Evolutionary conservation across 2,797 vertebrate genomes (phyloP).

Genomic region (Crenichthys baileyi): DNA sequence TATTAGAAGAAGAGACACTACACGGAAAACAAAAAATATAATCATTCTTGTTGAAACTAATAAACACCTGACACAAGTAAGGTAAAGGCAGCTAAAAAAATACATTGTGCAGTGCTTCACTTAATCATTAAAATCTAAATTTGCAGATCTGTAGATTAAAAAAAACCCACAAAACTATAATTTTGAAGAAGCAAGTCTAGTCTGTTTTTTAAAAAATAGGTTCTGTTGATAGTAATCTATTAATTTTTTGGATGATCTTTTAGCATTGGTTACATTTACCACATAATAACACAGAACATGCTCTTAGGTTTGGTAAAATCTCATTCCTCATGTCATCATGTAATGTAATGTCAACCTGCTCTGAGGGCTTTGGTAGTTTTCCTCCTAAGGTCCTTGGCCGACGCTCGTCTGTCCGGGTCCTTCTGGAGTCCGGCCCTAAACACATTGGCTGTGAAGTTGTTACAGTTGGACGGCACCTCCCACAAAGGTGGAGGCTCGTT

Average conservation of each 20-base stretch:
- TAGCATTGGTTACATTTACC: not conserved
- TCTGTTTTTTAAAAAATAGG: not conserved
- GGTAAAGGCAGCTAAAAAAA: too few species aligned
- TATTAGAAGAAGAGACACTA: too few species aligned
- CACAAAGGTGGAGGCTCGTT: constrained; percentile 90
- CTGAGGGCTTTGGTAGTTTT: constrained; percentile 84
- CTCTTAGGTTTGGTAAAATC: not conserved
- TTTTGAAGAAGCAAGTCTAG: not conserved
- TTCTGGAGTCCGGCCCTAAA: constrained; percentile 90
- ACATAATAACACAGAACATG: not conserved
- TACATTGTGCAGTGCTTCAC: too few species aligned
- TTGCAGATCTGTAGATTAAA: too few species aligned
- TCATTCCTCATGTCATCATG: not conserved
- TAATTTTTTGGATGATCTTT: not conserved
- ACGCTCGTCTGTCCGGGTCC: constrained; percentile 83
- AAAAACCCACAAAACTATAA: too few species aligned
- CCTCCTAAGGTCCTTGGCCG: constrained; percentile 81
- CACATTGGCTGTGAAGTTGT: constrained; percentile 87
- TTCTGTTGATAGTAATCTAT: too few species aligned
- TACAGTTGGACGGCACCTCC: constrained; percentile 91
- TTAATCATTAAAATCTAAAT: too few species aligned
- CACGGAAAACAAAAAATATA: too few species aligned
- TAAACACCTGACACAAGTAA: too few species aligned
- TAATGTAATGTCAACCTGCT: constrained; percentile 76
- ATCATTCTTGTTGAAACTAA: too few species aligned